Evolutionary conservation across 2,888 invertebrate species (phyloP), one percentile per base, ranked within the genome.

Genomic region (Prionchulus punctatus): DNA sequence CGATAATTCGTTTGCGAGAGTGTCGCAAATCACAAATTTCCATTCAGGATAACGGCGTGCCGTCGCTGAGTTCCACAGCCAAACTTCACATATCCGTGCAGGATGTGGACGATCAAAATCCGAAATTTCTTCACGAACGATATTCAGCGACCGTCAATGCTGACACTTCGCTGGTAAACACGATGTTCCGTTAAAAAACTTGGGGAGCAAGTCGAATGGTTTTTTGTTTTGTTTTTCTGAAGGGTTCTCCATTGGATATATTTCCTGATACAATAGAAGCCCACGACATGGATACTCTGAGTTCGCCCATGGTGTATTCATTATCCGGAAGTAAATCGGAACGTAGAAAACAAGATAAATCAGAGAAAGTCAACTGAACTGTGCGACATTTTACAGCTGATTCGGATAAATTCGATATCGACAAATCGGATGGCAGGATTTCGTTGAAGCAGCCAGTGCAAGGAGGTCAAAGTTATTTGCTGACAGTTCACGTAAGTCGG

Each of bases 101-200:
- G 2, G 66, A 68, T 57, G 58, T 63, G 1, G 66, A 68, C 53
- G 68, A 68, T 56, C 56, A 63, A 26, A 62, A 65, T 48, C 68
- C 67, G 1, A 55, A 56, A 31, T 68, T 68, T 59, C 58, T 60
- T 31, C 60, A 62, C 36, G 55, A 57, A 1, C 58, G 61, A 45
- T 67, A 67, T 56, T 59, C 59, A n/a, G 58, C 65, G 2, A 62
- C 27, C 30, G 42, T 59, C 27, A 25, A 43, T 21, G 21, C 48
- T 26, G 43, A 30, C 49, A 4, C 21, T 36, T 30, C 47, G 25
- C 25, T 23, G 30, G 31, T 55, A 51, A 28, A 28, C 15, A 60
- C 60, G 42, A 21, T 53, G 25, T 53, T 53, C 43, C 4, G 18
- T 15, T 51, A 12, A 15, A 18, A 12, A 25, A 12, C 36, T 36